Base-by-base conservation (phyloP, 1,140 invertebrate species). In the Trachymyrmex cornetzi region DNA sequence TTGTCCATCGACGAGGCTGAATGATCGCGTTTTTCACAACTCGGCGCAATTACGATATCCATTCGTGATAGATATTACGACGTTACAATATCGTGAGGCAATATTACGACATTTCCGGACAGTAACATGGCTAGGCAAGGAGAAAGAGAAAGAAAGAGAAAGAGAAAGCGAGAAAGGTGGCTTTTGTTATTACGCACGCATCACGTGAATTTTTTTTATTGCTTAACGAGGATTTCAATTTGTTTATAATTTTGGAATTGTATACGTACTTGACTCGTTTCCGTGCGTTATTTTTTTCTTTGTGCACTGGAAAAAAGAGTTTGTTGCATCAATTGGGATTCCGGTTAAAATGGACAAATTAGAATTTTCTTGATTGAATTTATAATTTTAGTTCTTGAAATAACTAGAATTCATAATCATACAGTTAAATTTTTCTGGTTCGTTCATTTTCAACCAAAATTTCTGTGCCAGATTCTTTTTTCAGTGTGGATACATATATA, bases 31-130 rank as follows among this genome's bases (percentile, higher is more conserved):
- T 74, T 84, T 84, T 82, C 24, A 44, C 38, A 44, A 44, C 34
- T 34, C 9, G 50, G 19, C 64, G 77, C 69, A 84, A 75, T 84
- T 75, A 84, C 55, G 80, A 74, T 82, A 74, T 19, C 64, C 30
- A 19, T 59, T n/a, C 38, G 24, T 11, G 24, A 75, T 75, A 53
- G 77, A 74, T 74, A 63, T 82, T 59, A 82, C 67, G 79, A 72
- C 57, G 79, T 74, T 72, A 72, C 67, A 55, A 61, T 82, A 74
- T 82, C 64, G 66, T 22, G 7, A 50, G 48, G 24, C 24, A 53
- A 61, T 74, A 72, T 82, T 82, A 84, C 64, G 64, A 81, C 66
- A 71, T n/a, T 77, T 64, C n/a, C 30, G 22, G 22, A n/a, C 63
- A 14, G 9, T 14, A 44, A 30, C 27, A 24, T 19, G 19, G 12